A percentile compares a stretch with the other conserved stretches of the same genome.
phyloP scores from a whole-genome alignment of 2,113 vertebrate species.

The Actinemys pallida region DNA sequence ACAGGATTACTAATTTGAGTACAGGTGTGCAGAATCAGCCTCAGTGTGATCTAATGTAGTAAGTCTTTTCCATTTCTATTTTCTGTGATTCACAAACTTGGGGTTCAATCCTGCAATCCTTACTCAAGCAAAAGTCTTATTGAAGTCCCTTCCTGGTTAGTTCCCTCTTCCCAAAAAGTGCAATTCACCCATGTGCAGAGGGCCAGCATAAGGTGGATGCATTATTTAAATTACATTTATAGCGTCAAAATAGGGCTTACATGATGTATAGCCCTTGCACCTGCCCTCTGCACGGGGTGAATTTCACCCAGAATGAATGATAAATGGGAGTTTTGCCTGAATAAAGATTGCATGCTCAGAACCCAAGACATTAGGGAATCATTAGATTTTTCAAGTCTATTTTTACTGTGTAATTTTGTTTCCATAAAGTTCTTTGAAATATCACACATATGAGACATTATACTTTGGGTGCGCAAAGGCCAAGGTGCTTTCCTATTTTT shows the following conservation, averaged over 20 bases:
- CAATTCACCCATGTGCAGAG: neutral
- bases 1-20: neutral
- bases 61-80: neutral
- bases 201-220: neutral
- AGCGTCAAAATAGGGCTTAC: neutral
- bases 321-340: neutral
- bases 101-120: neutral
- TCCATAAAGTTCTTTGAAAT: neutral
- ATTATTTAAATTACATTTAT: neutral
- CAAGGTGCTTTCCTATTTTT: neutral
- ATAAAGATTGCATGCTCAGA: neutral
- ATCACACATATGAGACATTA: neutral
- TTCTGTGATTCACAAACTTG: neutral
- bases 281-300: neutral
- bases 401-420: neutral
- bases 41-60: neutral
- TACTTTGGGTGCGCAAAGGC: neutral
- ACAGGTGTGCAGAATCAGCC: constrained; percentile 39
- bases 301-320: neutral
- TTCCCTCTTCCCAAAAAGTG: neutral
- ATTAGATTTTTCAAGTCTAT: neutral
- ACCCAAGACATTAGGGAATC: neutral
- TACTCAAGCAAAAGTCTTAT: neutral
- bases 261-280: neutral
- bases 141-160: neutral